Evolutionary conservation across 1,140 invertebrate species (phyloP).

Genomic region (Microvelia longipes): DNA sequence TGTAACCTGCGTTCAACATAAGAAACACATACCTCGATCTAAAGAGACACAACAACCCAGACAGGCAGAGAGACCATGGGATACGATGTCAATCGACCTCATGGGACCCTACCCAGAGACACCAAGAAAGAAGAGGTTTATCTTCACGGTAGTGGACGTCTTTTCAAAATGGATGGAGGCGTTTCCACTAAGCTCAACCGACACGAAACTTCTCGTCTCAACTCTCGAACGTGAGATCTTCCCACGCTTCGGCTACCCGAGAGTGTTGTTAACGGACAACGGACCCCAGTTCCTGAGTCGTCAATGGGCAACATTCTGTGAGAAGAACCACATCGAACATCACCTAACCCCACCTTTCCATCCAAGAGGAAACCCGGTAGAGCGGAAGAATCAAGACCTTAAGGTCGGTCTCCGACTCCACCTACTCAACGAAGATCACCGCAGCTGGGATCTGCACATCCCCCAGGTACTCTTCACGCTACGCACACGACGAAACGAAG

Average conservation of each 20-base stretch:
- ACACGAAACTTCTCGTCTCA: not conserved
- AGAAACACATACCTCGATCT: not conserved
- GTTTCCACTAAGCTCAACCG: constrained; percentile 16
- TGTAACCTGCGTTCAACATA: not conserved
- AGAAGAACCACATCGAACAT: not conserved
- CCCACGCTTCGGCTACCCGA: not conserved
- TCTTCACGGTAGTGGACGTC: constrained; percentile 19
- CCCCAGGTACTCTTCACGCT: not conserved
- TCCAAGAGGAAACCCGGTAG: not conserved
- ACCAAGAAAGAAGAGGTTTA: constrained; percentile 10
- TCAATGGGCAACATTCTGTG: not conserved
- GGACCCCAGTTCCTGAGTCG: not conserved
- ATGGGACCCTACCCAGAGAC: constrained; percentile 21
- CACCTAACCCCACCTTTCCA: not conserved
- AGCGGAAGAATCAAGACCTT: not conserved
- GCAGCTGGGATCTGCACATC: not conserved
- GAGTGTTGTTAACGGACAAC: not conserved
- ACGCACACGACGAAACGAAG: not conserved
- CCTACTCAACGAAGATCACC: not conserved
- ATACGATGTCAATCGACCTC: constrained; percentile 16
- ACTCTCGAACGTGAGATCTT: not conserved
- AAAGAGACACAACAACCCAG: not conserved
- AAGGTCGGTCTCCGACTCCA: not conserved
- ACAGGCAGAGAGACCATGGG: constrained; percentile 12
- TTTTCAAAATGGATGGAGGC: constrained; percentile 21